Evolutionary conservation across 2,113 vertebrate genomes (phyloP).

Genomic region (Odobenus rosmarus): DNA sequence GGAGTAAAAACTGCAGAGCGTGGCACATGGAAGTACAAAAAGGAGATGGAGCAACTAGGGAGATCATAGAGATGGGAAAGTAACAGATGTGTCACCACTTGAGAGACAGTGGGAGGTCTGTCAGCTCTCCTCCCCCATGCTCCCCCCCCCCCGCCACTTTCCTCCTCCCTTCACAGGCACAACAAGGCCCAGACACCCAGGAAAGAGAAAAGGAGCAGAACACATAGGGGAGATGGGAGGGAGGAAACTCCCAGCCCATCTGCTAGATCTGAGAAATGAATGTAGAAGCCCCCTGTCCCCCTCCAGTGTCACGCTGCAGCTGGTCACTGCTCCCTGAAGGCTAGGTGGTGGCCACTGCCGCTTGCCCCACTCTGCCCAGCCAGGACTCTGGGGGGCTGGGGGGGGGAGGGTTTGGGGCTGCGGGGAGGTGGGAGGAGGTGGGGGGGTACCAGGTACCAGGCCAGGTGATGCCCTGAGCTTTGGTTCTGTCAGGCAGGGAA

Average conservation of each 20-base stretch:
- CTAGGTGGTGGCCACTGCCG: neutral
- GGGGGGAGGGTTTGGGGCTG: neutral
- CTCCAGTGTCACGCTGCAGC: neutral
- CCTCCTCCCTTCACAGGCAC: neutral
- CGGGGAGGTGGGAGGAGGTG: neutral
- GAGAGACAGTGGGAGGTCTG: slow-evolving; percentile 13
- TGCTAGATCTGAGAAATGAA: slow-evolving; percentile 35
- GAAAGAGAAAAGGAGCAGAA: slow-evolving; percentile 23
- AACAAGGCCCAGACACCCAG: neutral
- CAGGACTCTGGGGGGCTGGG: neutral
- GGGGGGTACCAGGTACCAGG: neutral
- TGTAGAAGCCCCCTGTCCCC: neutral
- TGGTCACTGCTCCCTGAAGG: neutral
- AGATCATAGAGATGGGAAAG: slow-evolving; percentile 16
- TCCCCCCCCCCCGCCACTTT: neutral
- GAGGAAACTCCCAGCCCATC: slow-evolving; percentile 23
- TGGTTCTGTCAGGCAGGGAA: slow-evolving; percentile 65
- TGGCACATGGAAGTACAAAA: neutral
- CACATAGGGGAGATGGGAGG: neutral
- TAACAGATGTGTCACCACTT: slow-evolving; percentile 44
- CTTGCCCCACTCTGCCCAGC: neutral
- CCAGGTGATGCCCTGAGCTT: slow-evolving; percentile 30
- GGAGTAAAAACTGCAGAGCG: slow-evolving; percentile 37
- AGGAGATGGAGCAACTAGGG: slow-evolving; percentile 38
- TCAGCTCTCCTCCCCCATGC: neutral